Conservation (phyloP, 1,140 invertebrate species). For the Trachymyrmex septentrionalis region DNA sequence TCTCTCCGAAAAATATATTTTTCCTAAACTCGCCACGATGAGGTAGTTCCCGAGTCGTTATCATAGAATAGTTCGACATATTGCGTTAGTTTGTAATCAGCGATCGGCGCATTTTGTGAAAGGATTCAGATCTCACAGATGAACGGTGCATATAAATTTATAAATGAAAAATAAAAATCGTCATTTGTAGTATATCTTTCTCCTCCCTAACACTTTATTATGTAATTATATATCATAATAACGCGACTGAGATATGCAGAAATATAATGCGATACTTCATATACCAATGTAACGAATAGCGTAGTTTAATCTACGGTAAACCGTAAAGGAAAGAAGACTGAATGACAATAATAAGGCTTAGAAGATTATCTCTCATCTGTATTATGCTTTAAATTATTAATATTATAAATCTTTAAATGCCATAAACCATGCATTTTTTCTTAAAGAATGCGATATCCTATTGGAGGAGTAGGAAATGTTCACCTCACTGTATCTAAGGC, state of each 20-base stretch:
- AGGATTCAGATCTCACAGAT: constrained; percentile 33
- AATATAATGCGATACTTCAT: constrained; percentile 3
- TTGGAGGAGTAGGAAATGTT: not conserved
- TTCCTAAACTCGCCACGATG: constrained; percentile 33
- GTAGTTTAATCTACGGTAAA: constrained; percentile 20
- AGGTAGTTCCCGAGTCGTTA: constrained; percentile 33
- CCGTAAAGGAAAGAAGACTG: constrained; percentile 47
- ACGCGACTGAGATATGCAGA: not conserved
- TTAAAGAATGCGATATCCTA: not conserved
- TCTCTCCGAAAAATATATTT: constrained; percentile 52
- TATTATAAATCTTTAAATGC: not conserved
- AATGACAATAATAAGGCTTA: constrained; percentile 56
- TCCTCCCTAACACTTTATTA: constrained; percentile 26
- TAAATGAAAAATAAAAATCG: not conserved
- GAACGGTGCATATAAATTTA: constrained; percentile 2
- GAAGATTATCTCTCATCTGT: not conserved
- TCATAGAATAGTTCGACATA: constrained; percentile 22
- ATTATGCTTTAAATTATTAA: constrained; percentile 31
- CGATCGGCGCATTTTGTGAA: not conserved
- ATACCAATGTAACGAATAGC: constrained; percentile 20
- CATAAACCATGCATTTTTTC: not conserved
- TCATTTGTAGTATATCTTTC: constrained; percentile 40
- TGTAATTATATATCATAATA: not conserved
- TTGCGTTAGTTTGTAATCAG: constrained; percentile 30
- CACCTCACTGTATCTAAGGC: not conserved